Evolutionary conservation across 2,113 vertebrate genomes (phyloP).

Genomic region (Ardeotis arabs): DNA sequence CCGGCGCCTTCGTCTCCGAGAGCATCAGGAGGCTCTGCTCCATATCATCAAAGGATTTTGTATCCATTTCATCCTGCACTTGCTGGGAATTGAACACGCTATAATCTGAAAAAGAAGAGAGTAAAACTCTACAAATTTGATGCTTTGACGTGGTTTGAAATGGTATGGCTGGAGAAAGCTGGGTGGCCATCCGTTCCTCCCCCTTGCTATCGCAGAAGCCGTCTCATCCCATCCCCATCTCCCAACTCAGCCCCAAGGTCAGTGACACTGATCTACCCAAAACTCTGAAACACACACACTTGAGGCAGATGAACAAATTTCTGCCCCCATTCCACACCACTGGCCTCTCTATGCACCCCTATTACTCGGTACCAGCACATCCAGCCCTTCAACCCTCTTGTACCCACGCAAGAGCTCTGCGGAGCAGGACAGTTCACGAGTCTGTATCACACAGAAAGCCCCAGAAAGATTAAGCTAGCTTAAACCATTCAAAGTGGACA

Average conservation of each 20-base stretch:
- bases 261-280: background rate
- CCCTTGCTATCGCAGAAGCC: background rate
- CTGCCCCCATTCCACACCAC: background rate
- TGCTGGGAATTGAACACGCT: slow-evolving; percentile 89
- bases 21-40: slow-evolving; percentile 90
- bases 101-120: slow-evolving; percentile 81
- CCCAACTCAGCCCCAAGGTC: background rate
- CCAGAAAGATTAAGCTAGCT: background rate
- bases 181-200: background rate
- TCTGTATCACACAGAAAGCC: background rate
- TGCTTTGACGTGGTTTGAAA: background rate
- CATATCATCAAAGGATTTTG: slow-evolving; percentile 80
- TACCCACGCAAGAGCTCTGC: background rate
- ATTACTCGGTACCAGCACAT: background rate
- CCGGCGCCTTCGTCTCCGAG: slow-evolving; percentile 76
- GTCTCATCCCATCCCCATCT: background rate
- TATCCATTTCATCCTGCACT: slow-evolving; percentile 81
- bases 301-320: background rate
- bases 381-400: background rate
- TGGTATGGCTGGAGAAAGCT: background rate
- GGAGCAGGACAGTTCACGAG: background rate
- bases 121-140: rapidly evolving
- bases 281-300: rapidly evolving
- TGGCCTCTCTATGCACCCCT: background rate
- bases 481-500: background rate